Conservation (phyloP, 2,113 vertebrate species). For the Hemichromis elongatus region DNA sequence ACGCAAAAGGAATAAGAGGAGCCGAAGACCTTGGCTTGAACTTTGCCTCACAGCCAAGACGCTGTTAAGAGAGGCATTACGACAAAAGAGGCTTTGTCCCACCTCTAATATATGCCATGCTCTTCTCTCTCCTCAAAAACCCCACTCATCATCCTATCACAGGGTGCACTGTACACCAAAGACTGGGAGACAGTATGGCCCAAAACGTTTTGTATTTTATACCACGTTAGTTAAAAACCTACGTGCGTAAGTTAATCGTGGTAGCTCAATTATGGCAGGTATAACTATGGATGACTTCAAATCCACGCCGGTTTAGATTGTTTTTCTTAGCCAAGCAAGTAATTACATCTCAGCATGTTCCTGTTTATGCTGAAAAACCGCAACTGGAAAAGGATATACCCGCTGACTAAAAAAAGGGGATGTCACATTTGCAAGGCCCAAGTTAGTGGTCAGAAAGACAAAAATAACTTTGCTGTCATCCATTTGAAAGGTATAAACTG, state of each 20-base stretch:
- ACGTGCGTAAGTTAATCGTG: background rate
- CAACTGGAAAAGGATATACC: conserved; percentile 52
- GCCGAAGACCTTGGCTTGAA: conserved; percentile 60
- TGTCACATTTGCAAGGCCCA: conserved; percentile 36
- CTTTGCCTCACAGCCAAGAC: conserved; percentile 55
- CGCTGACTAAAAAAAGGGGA: conserved; percentile 44
- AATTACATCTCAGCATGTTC: conserved; percentile 48
- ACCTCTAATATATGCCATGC: conserved; percentile 52
- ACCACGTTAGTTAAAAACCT: background rate
- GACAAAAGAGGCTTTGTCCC: conserved; percentile 64
- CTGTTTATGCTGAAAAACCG: conserved; percentile 54
- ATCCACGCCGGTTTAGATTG: conserved; percentile 6
- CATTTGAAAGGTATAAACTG: conserved; percentile 20
- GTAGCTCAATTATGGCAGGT: conserved; percentile 25
- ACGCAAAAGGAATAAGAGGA: conserved; percentile 61
- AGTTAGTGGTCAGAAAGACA: conserved; percentile 43
- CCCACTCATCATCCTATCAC: conserved; percentile 39
- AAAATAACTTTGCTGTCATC: conserved; percentile 58
- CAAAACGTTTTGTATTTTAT: conserved; percentile 6
- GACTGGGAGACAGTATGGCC: background rate
- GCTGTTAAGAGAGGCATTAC: conserved; percentile 53
- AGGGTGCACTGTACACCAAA: background rate
- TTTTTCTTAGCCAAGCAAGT: conserved; percentile 3
- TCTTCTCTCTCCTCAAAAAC: conserved; percentile 41
- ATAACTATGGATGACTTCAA: background rate